Evolutionary conservation across 2,113 vertebrate genomes (phyloP), one percentile per base, ranked within the genome.

Genomic region (Struthidea cinerea): DNA sequence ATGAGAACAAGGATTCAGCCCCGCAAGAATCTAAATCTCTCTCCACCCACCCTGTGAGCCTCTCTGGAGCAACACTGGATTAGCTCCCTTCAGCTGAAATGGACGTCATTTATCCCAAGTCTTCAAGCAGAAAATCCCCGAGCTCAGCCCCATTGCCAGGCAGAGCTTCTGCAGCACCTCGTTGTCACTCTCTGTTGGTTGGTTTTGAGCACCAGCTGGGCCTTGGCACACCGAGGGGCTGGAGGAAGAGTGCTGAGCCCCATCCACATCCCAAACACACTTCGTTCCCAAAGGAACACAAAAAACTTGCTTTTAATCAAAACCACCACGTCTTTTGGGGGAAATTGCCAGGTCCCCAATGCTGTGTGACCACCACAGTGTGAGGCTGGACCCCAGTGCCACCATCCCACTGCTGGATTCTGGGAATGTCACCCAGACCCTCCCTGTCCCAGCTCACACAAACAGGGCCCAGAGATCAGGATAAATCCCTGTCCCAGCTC

Each of bases 11-110:
- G 84, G 57, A 91, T 79, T 87, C 93, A 95, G 26, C 85, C 67
- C 88, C 73, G 82, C 70, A 90, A 96, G 91, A 84, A 91, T 56
- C 69, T 57, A 93, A 94, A 96, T 88, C 96, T 94, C 81, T 19
- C 82, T 63, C 87, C 94, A 87, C 56, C 44, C 74, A 90, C 56
- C 35, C 85, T 0, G 0, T 16, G 83, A 94, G 78, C 44, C 41
- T 59, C 90, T 90, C 74, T 3, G 10, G 71, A 96, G 80, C 88
- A 95, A 41, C 81, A 73, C 44, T 91, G 87, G 87, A 97, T 94
- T 95, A 96, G 94, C 65, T 76, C 53, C 56, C 53, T 50, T 79
- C 61, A 46, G 79, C 69, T 91, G 49, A 82, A 96, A 94, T 24
- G 53, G 88, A 87, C 0, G 0, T 42, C 78, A 87, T 84, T 94